A percentile compares a stretch with the other conserved stretches of the same genome.
phyloP scores from a whole-genome alignment of 1,140 invertebrate genomes.

The Chironomus tepperi region DNA sequence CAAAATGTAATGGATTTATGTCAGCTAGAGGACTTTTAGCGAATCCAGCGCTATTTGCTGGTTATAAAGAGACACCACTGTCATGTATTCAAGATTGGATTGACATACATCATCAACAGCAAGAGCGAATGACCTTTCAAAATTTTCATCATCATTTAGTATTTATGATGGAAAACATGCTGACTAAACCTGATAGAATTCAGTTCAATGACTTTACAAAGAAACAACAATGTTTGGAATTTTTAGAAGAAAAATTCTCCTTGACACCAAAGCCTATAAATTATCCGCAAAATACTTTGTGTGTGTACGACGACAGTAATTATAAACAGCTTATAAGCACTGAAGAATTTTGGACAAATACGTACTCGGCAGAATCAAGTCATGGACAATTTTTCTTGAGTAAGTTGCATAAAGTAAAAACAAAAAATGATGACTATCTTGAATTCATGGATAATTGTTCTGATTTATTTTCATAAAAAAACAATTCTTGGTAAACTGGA shows the following conservation, averaged over 20 bases:
- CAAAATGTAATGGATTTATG: constrained; percentile 80
- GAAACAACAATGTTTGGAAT: constrained; percentile 60
- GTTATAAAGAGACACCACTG: constrained; percentile 56
- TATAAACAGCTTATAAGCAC: constrained; percentile 1
- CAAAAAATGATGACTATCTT: not conserved
- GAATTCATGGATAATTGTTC: not conserved
- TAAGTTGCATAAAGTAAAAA: not conserved
- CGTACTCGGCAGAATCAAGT: not conserved
- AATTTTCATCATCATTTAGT: constrained; percentile 89
- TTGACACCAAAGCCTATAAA: constrained; percentile 40
- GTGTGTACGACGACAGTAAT: constrained; percentile 29
- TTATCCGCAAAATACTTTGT: constrained; percentile 32
- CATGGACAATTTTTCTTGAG: not conserved
- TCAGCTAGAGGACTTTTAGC: constrained; percentile 76
- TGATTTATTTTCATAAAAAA: not conserved
- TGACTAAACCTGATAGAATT: constrained; percentile 57
- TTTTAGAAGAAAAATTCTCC: constrained; percentile 51
- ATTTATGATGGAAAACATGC: constrained; percentile 81
- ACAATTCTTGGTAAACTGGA: not conserved
- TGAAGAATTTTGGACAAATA: not conserved
- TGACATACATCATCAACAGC: constrained; percentile 49
- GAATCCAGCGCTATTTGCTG: constrained; percentile 84
- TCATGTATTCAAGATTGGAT: constrained; percentile 82
- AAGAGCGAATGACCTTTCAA: constrained; percentile 56
- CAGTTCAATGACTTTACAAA: constrained; percentile 70